Base-by-base conservation (phyloP, 2,888 invertebrate genomes). In the Serrognathus titanus region DNA sequence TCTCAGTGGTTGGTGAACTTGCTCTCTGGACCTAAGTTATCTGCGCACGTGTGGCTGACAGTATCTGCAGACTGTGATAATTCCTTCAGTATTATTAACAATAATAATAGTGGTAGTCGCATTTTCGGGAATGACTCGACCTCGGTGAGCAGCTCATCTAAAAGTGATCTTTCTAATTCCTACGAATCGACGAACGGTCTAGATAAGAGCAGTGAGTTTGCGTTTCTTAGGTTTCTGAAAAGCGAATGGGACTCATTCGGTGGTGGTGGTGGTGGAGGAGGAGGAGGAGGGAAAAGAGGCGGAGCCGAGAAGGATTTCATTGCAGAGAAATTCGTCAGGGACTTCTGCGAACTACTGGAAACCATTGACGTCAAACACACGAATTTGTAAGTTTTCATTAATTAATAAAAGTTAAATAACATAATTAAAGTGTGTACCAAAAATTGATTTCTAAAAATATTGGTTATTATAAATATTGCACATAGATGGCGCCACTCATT, bases 311-410 rank as follows among this genome's bases (percentile, higher is more conserved):
- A 63, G 48, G 45, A 47, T 58, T 56, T 62, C 53, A 48, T 69
- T 10, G 80, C 80, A 10, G 80, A 81, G 61, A 75, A 75, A 51
- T 83, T 82, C 64, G 74, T 83, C 55, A 77, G 77, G 49, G 81
- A 82, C 55, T 74, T 92, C 61, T 89, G 89, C 68, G 82, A 85
- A 46, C 79, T 90, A 20, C 76, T 92, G 10, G 81, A 88, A 40
- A 80, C 83, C 46, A 83, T 87, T 37, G 94, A 95, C 71, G 90
- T 90, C 31, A 94, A 94, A 76, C 85, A 86, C 64, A 93, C 92
- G 7, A 93, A 94, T 77, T 94, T 94, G 94, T 94, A 79, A 88
- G 91, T 85, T 1, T 10, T 43, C 6, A 40, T 6, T 12, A 7
- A 8, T 40, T 40, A 31, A 16, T 16, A 3, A 16, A 16, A 16